Evolutionary conservation across 2,797 vertebrate species (phyloP).

Genomic region (Alosa sapidissima): DNA sequence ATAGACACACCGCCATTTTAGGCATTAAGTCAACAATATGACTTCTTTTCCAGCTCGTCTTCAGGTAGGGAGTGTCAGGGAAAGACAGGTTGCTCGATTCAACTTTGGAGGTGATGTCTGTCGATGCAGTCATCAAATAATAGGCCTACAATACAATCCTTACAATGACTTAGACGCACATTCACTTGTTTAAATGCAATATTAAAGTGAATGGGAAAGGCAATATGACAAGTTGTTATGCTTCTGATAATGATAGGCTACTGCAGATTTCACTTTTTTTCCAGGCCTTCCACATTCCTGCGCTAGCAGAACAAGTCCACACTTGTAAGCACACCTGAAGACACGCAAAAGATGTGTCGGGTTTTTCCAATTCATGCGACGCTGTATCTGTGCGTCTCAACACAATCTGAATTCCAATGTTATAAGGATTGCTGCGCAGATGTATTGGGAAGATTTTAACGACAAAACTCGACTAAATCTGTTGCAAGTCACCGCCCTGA

Average conservation of each 20-base stretch:
- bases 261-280: conserved; percentile 29
- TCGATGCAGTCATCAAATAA: too few species aligned
- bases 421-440: neutral
- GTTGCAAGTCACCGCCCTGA: conserved; percentile 10
- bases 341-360: conserved; percentile 60
- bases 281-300: conserved; percentile 65
- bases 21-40: neutral
- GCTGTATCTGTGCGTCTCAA: neutral
- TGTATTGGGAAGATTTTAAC: neutral
- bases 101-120: neutral
- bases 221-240: neutral
- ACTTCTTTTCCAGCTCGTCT: neutral
- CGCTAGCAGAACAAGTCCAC: conserved; percentile 66
- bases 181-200: neutral
- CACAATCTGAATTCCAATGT: neutral
- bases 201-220: neutral
- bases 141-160: too few species aligned
- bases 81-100: conserved; percentile 21
- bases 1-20: conserved; percentile 2
- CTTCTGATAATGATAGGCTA: neutral
- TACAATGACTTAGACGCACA: neutral
- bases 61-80: neutral
- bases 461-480: neutral
- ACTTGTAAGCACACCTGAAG: conserved; percentile 62
- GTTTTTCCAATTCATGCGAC: neutral